phyloP scores from a whole-genome alignment of 2,888 invertebrate species.

The Tribolium freemani region DNA sequence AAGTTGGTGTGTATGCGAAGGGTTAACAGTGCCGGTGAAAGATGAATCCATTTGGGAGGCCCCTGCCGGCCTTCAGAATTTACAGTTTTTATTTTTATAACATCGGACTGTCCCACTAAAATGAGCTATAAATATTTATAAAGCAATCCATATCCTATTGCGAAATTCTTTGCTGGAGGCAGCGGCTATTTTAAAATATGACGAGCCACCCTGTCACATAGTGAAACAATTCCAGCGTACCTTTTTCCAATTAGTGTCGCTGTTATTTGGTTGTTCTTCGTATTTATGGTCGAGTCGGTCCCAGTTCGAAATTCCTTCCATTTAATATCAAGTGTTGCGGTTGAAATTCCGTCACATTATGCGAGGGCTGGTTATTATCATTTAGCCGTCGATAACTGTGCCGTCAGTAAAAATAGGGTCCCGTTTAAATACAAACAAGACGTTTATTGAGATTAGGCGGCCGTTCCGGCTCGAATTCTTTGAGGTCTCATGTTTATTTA shows the following conservation, averaged over 20 bases:
- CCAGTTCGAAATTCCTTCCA: constrained; percentile 41
- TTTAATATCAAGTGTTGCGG: constrained; percentile 35
- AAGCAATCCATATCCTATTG: constrained; percentile 7
- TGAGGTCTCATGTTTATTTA: constrained; percentile 52
- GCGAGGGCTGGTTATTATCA: background rate
- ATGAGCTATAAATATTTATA: constrained; percentile 30
- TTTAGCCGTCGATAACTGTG: background rate
- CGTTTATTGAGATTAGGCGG: constrained; percentile 41
- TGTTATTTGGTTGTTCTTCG: constrained; percentile 58
- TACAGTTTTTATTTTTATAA: constrained; percentile 12
- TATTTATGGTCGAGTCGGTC: constrained; percentile 55
- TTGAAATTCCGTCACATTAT: constrained; percentile 15
- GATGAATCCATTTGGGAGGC: background rate
- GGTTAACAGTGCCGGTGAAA: too few species aligned
- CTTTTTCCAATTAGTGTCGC: constrained; percentile 42
- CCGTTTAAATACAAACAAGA: constrained; percentile 37
- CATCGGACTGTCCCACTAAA: constrained; percentile 11
- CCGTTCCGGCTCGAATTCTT: constrained; percentile 39
- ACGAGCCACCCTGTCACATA: constrained; percentile 4
- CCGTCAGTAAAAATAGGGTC: background rate
- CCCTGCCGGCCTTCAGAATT: background rate
- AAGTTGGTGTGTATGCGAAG: too few species aligned
- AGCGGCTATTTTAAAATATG: background rate
- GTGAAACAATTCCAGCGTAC: constrained; percentile 1
- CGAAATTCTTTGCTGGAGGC: constrained; percentile 6